Conservation (phyloP, 2,113 vertebrate species). For the Phalacrocorax brasilianus region DNA sequence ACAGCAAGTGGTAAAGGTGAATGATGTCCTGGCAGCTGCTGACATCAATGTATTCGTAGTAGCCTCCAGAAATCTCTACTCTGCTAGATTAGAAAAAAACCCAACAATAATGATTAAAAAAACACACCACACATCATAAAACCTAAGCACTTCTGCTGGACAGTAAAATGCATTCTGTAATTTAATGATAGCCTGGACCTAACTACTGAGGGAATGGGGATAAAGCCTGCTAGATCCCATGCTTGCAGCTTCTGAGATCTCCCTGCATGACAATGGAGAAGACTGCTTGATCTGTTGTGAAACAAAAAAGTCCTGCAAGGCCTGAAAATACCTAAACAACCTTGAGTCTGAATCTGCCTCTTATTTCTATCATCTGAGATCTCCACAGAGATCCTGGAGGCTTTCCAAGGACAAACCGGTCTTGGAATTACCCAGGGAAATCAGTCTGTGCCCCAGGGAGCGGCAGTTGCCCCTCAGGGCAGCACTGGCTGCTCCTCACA, state of each 20-base stretch:
- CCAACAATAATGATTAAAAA: neutral
- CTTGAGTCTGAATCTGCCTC: neutral
- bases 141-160: neutral
- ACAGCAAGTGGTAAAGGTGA: constrained; percentile 94
- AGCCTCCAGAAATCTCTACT: constrained; percentile 86
- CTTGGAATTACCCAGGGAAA: neutral
- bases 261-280: neutral
- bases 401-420: neutral
- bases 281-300: neutral
- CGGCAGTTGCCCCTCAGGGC: neutral
- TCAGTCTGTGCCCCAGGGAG: accelerated
- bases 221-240: neutral
- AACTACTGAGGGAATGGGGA: neutral
- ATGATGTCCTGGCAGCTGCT: constrained; percentile 97
- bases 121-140: neutral
- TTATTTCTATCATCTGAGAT: neutral
- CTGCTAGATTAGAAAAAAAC: constrained; percentile 63
- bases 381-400: neutral
- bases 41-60: constrained; percentile 97
- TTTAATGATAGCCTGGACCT: neutral
- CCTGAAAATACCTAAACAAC: neutral
- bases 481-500: neutral
- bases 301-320: neutral
- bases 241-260: neutral
- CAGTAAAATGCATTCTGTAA: neutral